Conservation (phyloP, 2,888 invertebrate genomes). For the Drosophila ustulata region DNA sequence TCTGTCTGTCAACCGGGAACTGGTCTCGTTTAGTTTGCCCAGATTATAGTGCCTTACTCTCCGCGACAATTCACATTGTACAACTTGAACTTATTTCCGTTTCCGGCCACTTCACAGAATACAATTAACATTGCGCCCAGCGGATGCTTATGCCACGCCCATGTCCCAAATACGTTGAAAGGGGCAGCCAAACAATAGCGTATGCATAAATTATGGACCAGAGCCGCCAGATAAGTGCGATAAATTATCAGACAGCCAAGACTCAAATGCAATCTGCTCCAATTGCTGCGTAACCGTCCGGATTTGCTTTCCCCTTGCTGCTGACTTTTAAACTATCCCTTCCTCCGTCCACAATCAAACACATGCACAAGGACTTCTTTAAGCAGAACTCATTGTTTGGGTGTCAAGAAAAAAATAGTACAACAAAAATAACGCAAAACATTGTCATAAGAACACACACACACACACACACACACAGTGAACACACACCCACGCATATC, state of each 20-base stretch:
- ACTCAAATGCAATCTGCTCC: conserved; percentile 64
- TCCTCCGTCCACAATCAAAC: conserved; percentile 1
- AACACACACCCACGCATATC: conserved; percentile 32
- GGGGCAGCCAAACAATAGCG: conserved; percentile 57
- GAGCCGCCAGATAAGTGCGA: conserved; percentile 73
- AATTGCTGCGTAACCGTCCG: conserved; percentile 13
- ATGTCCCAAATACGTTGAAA: conserved; percentile 6
- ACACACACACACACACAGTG: conserved; percentile 15
- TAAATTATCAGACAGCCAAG: conserved; percentile 71
- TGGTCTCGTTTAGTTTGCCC: conserved; percentile 48
- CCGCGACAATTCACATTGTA: conserved; percentile 48
- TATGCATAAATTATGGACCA: conserved; percentile 76
- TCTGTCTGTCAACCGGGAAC: conserved; percentile 11
- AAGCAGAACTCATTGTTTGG: conserved; percentile 42
- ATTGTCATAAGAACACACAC: conserved; percentile 32
- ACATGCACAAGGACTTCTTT: conserved; percentile 21
- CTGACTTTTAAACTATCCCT: neutral
- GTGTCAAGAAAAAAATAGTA: conserved; percentile 59
- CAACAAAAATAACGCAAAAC: conserved; percentile 46
- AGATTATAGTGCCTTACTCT: conserved; percentile 53
- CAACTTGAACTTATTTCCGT: conserved; percentile 72
- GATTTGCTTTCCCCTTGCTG: neutral
- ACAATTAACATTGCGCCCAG: conserved; percentile 64
- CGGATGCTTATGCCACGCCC: conserved; percentile 36
- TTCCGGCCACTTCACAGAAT: conserved; percentile 66